Conservation (phyloP, 35 echinoderm and acorn worm genomes). For the Anneissia japonica region DNA sequence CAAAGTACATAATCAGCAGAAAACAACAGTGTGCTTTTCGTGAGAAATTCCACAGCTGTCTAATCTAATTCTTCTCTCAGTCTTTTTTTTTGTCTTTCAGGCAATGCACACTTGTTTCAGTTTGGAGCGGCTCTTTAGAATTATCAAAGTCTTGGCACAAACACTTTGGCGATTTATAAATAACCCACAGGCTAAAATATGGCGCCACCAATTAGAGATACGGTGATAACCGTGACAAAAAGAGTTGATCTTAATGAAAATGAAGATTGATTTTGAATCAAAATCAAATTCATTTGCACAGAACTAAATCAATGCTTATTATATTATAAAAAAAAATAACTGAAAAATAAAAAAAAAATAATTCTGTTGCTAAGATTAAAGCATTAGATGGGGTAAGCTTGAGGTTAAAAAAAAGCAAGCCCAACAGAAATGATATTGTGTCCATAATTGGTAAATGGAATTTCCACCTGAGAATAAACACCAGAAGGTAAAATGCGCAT, state of each 20-base stretch:
- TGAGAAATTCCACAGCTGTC: neutral
- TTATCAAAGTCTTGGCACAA: neutral
- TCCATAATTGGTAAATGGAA: neutral
- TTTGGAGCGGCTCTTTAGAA: neutral
- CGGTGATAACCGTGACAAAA: neutral
- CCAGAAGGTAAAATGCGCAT: neutral
- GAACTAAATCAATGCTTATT: no score
- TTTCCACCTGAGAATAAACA: neutral
- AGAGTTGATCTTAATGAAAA: neutral
- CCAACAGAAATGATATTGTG: neutral
- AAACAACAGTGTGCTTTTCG: neutral
- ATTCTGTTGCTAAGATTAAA: neutral
- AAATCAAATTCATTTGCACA: no score
- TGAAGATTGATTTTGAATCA: no score
- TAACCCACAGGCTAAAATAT: neutral
- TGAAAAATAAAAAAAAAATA: neutral
- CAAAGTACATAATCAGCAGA: neutral
- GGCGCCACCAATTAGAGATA: neutral
- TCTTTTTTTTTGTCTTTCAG: neutral
- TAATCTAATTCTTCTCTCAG: neutral
- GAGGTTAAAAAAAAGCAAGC: neutral
- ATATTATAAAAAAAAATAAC: no score
- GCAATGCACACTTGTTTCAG: neutral
- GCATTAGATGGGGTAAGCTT: neutral
- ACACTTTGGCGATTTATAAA: neutral